Evolutionary conservation across 2,797 vertebrate genomes (phyloP).

Genomic region (Lithobates pipiens): DNA sequence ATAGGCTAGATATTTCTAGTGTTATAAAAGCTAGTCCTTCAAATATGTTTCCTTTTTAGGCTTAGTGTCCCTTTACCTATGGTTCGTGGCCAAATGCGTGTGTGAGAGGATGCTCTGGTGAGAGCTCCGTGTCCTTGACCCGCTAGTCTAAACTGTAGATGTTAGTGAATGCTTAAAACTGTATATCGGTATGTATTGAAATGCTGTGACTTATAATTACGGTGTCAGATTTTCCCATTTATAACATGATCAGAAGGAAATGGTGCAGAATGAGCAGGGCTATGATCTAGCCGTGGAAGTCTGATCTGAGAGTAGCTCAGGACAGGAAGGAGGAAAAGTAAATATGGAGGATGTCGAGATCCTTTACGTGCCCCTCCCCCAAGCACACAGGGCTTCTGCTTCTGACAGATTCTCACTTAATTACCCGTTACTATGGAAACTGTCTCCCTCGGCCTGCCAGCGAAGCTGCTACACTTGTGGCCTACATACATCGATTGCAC

Average conservation of each 20-base stretch:
- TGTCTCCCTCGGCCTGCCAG: slow-evolving; percentile 46
- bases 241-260: background rate
- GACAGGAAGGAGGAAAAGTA: slow-evolving; percentile 14
- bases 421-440: slow-evolving; percentile 64
- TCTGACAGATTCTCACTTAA: slow-evolving; percentile 60
- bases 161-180: too few relatives aligned
- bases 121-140: too few relatives aligned
- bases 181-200: too few relatives aligned
- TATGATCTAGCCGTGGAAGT: background rate
- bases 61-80: too few relatives aligned
- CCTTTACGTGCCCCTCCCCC: slow-evolving; percentile 33
- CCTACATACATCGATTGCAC: slow-evolving; percentile 63
- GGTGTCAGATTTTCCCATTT: background rate
- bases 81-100: too few relatives aligned
- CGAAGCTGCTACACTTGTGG: slow-evolving; percentile 59
- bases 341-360: slow-evolving; percentile 7
- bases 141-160: too few relatives aligned
- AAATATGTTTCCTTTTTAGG: too few relatives aligned
- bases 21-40: too few relatives aligned
- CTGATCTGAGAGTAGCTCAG: background rate
- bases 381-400: slow-evolving; percentile 36
- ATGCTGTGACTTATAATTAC: too few relatives aligned
- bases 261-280: background rate
- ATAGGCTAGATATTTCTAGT: too few relatives aligned
- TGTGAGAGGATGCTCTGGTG: too few relatives aligned